Percentiles rank a stretch among this genome's conserved stretches.
Evolutionary conservation across 2,113 vertebrate species (phyloP).

Genomic region (Castor canadensis): DNA sequence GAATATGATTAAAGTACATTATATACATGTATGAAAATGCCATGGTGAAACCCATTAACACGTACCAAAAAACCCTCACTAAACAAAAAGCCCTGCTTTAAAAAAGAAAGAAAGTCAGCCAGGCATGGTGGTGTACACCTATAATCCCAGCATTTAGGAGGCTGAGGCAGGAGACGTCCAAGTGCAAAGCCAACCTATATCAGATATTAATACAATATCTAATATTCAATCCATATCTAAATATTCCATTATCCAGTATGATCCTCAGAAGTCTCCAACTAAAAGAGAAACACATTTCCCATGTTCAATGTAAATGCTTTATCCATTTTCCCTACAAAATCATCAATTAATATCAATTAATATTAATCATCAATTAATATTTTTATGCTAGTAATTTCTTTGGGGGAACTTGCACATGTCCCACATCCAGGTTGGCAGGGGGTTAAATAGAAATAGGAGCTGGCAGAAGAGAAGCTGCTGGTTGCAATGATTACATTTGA

Average conservation of each 20-base stretch:
- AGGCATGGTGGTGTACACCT: no score
- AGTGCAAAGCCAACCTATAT: no score
- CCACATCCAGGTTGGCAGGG: neutral
- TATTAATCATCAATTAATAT: neutral
- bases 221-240: neutral
- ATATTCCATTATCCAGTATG: neutral
- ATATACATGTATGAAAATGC: no score
- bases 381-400: constrained; percentile 34
- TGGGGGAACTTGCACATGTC: neutral
- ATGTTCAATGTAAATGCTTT: neutral
- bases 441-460: constrained; percentile 1
- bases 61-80: no score
- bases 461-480: neutral
- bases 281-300: neutral
- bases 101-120: no score
- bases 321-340: no score
- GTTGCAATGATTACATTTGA: neutral
- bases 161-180: no score
- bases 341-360: no score
- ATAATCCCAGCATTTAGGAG: no score
- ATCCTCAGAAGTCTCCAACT: neutral
- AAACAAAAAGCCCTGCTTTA: no score
- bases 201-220: neutral
- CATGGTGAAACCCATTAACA: no score
- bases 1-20: no score